Percentiles rank a stretch among this genome's conserved stretches.
Conservation (phyloP, 1,140 invertebrate species). For the Zaprionus capensis region DNA sequence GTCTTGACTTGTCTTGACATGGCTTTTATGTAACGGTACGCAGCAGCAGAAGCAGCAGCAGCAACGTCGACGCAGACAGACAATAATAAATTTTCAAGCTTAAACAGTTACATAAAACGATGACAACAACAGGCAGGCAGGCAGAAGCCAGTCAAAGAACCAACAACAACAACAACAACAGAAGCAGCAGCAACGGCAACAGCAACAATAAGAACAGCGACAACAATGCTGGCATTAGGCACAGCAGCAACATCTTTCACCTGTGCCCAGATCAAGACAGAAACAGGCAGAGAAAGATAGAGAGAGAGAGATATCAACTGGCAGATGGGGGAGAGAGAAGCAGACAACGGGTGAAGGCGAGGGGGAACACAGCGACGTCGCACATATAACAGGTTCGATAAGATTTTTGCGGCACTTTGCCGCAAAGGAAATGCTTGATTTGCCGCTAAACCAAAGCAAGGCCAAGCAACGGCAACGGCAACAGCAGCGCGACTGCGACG, state of each 20-base stretch:
- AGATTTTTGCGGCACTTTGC: slow-evolving; percentile 79
- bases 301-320: neutral
- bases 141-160: slow-evolving; percentile 16
- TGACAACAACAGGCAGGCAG: slow-evolving; percentile 16
- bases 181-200: slow-evolving; percentile 26
- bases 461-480: slow-evolving; percentile 70
- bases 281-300: neutral
- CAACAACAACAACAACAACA: slow-evolving; percentile 37
- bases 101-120: slow-evolving; percentile 77
- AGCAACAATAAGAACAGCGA: slow-evolving; percentile 41
- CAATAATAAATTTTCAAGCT: slow-evolving; percentile 77
- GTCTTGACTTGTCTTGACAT: slow-evolving; percentile 40
- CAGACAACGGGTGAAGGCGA: neutral
- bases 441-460: slow-evolving; percentile 74
- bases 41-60: slow-evolving; percentile 35
- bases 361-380: neutral
- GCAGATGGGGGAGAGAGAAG: neutral
- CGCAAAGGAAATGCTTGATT: slow-evolving; percentile 75
- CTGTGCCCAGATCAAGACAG: slow-evolving; percentile 27
- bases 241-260: slow-evolving; percentile 65
- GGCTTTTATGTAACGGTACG: slow-evolving; percentile 78
- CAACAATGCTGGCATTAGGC: slow-evolving; percentile 32
- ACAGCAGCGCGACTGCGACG: slow-evolving; percentile 9
- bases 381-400: slow-evolving; percentile 75
- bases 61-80: slow-evolving; percentile 19